Conservation (phyloP, 2,888 invertebrate species). For the Diabrotica balteata region DNA sequence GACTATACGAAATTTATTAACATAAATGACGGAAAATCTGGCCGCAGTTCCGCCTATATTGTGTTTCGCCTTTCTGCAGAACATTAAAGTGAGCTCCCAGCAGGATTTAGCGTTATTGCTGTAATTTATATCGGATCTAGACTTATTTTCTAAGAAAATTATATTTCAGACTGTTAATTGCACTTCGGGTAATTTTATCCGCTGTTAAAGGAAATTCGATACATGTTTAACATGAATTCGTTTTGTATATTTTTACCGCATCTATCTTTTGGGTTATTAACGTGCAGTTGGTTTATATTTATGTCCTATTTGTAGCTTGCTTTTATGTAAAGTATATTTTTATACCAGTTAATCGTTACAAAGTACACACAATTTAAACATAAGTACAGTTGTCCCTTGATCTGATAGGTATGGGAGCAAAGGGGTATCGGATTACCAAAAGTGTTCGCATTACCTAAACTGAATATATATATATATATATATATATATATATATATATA, state of each 20-base stretch:
- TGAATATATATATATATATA: too few species aligned
- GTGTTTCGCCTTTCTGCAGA: slow-evolving; percentile 53
- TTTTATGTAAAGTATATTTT: too few species aligned
- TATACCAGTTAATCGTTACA: too few species aligned
- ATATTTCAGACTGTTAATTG: neutral
- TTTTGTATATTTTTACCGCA: neutral
- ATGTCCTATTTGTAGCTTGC: neutral
- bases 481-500: too few species aligned
- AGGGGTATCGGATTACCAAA: too few species aligned
- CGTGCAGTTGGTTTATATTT: neutral
- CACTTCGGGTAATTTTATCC: too few species aligned
- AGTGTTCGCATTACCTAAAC: too few species aligned
- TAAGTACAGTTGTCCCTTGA: too few species aligned
- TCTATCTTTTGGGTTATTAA: neutral
- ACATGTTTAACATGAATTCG: too few species aligned
- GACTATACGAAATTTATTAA: slow-evolving; percentile 55
- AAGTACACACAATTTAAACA: too few species aligned
- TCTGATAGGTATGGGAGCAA: too few species aligned
- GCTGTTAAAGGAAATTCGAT: too few species aligned
- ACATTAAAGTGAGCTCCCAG: slow-evolving; percentile 51
- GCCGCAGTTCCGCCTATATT: slow-evolving; percentile 54
- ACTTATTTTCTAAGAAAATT: neutral
- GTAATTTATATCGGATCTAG: slow-evolving; percentile 49
- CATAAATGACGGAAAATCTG: slow-evolving; percentile 54
- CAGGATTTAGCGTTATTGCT: slow-evolving; percentile 48